Evolutionary conservation across 2,888 invertebrate species (phyloP).

Genomic region (Cartodere bifasciata): DNA sequence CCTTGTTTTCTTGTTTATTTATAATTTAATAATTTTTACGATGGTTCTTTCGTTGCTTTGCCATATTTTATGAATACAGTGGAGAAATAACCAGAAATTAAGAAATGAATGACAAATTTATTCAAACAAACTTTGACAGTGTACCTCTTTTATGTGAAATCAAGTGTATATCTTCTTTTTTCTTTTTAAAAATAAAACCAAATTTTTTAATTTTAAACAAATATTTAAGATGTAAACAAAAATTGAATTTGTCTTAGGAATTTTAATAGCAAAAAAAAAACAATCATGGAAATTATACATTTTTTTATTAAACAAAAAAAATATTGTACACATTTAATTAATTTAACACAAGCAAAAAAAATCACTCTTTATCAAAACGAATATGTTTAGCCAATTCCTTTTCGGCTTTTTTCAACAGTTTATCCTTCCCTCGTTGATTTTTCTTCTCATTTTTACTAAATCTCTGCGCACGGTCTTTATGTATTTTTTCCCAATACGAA

Average conservation of each 20-base stretch:
- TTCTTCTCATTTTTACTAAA: slow-evolving; percentile 33
- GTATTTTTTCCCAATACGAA: slow-evolving; percentile 70
- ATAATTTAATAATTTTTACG: no score
- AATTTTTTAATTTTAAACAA: no score
- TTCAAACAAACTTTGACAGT: no score
- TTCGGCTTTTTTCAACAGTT: slow-evolving; percentile 47
- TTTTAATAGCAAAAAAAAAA: background rate
- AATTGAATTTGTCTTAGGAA: background rate
- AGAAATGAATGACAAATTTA: no score
- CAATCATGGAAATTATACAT: slow-evolving; percentile 1
- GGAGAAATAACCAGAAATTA: no score
- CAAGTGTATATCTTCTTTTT: no score
- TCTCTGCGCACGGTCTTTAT: slow-evolving; percentile 45
- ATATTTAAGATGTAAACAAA: background rate
- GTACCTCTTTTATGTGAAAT: no score
- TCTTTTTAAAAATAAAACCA: no score
- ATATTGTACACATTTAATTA: slow-evolving; percentile 1
- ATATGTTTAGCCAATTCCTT: slow-evolving; percentile 59
- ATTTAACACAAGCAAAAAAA: no score
- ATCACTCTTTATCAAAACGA: slow-evolving; percentile 42
- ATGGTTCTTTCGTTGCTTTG: no score
- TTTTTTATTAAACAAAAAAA: background rate
- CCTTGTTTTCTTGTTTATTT: no score
- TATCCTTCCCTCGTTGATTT: slow-evolving; percentile 47
- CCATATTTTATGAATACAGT: no score